Conservation (phyloP, 2,888 invertebrate species). For the Sialis fuliginosa region DNA sequence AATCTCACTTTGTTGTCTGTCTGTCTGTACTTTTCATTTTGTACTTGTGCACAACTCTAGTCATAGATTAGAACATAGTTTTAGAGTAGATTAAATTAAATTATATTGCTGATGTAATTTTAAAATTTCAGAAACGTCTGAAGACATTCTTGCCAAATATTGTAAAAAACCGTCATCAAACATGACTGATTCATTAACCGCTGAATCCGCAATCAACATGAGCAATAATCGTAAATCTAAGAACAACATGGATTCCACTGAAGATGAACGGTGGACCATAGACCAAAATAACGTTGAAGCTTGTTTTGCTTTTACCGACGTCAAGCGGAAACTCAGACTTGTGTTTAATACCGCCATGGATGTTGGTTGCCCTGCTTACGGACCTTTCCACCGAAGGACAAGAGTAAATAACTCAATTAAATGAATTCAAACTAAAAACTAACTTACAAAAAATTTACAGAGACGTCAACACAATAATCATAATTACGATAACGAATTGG, state of each 20-base stretch:
- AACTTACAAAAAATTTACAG: too few relatives aligned
- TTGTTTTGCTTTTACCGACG: slow-evolving; percentile 44
- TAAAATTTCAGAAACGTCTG: slow-evolving; percentile 61
- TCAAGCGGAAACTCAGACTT: slow-evolving; percentile 75
- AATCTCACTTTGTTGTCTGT: too few relatives aligned
- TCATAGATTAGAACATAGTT: too few relatives aligned
- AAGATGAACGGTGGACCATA: slow-evolving; percentile 27
- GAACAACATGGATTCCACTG: slow-evolving; percentile 13
- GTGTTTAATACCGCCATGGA: slow-evolving; percentile 69
- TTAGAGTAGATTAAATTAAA: too few relatives aligned
- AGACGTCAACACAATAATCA: too few relatives aligned
- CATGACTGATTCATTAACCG: slow-evolving; percentile 24
- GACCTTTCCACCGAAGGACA: too few relatives aligned
- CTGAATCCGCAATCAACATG: slow-evolving; percentile 24
- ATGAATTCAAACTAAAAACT: too few relatives aligned
- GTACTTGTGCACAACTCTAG: too few relatives aligned
- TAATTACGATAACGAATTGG: slow-evolving; percentile 23
- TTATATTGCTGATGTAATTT: too few relatives aligned
- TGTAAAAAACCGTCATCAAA: slow-evolving; percentile 46
- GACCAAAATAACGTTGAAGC: slow-evolving; percentile 35
- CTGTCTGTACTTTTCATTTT: too few relatives aligned
- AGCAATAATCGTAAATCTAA: slow-evolving; percentile 17
- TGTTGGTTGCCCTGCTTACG: neutral
- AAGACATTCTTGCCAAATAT: slow-evolving; percentile 92
- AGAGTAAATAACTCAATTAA: too few relatives aligned